Base-by-base conservation (phyloP, 2,888 invertebrate species). In the Philhelius pedissequus region DNA sequence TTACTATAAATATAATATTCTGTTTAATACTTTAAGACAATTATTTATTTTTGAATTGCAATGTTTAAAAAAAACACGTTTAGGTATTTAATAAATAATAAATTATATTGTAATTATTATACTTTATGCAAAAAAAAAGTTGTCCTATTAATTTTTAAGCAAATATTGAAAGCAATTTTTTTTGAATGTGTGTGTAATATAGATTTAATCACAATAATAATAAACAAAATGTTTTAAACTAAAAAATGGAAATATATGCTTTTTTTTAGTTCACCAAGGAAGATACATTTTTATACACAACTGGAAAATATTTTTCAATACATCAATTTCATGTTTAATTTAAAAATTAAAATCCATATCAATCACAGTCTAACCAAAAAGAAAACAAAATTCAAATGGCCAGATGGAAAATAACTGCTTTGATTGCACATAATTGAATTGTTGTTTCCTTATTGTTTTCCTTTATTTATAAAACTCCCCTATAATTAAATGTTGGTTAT, bases 361-460 rank as follows among this genome's bases (percentile, higher is more conserved):
- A 30, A 30, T 25, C 9, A 40, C 9, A 18, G 38, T 40, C 50
- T 9, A 3, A 7, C 8, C 18, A 25, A 9, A 22, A 32, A 2
- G n/a, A 58, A 50, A 6, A 43, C 32, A 22, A 62, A 77, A 13
- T 54, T 13, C 52, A 15, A 76, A 58, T 60, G 35, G 32, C 30
- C 54, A n/a, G n/a, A n/a, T n/a, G 15, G 30, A 70, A 79, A 84
- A 74, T 66, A 69, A 71, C 27, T 74, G 78, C 78, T 79, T 79
- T 71, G 79, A 84, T 84, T 84, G 20, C 74, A 38, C 58, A 75
- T 84, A 84, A 84, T 84, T 84, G 83, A 84, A 84, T 56, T 74
- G 69, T 40, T 66, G 40, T 64, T 54, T 32, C 58, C 64, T 43
- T 32, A 66, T 73, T 71, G 64, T 64, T 75, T 70, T 70, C 58